A percentile compares a stretch with the other conserved stretches of the same genome.
These are phyloP conservation scores for Tenthredo scrophulariae DNA, from an alignment of 2,888 invertebrate species.

Conservation along the genomic window DNA sequence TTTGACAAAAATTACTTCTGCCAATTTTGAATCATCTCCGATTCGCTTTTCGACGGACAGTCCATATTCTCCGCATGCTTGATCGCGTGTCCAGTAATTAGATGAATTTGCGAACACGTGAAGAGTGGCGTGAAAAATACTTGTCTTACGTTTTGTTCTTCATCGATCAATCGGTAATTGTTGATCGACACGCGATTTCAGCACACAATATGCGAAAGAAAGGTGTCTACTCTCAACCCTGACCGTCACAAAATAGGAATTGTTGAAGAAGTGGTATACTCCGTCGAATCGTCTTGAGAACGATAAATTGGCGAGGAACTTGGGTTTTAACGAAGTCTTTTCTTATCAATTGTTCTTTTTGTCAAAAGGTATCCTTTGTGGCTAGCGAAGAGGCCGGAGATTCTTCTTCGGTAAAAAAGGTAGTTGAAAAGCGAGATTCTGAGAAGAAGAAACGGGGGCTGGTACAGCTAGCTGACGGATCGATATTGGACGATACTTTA, in stretches of 20 bases:
- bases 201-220: too few relatives aligned
- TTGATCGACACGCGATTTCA: too few relatives aligned
- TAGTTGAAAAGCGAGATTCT: slow-evolving; percentile 57
- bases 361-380: slow-evolving; percentile 64
- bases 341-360: neutral
- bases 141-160: too few relatives aligned
- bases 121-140: too few relatives aligned
- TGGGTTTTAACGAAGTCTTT: neutral
- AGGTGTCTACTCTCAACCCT: too few relatives aligned
- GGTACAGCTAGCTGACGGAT: slow-evolving; percentile 84
- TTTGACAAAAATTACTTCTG: neutral
- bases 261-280: neutral
- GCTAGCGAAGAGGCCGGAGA: neutral
- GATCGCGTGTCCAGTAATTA: too few relatives aligned
- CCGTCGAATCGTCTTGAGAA: neutral
- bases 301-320: neutral
- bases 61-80: too few relatives aligned
- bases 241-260: too few relatives aligned
- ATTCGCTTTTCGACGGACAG: too few relatives aligned
- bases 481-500: slow-evolving; percentile 84
- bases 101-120: too few relatives aligned
- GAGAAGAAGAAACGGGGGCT: slow-evolving; percentile 85
- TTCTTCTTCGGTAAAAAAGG: slow-evolving; percentile 10
- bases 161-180: too few relatives aligned
- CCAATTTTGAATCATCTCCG: neutral